These are phyloP conservation scores for Maconellicoccus hirsutus DNA, from an alignment of 1,140 invertebrate species.

Conservation along the genomic window DNA sequence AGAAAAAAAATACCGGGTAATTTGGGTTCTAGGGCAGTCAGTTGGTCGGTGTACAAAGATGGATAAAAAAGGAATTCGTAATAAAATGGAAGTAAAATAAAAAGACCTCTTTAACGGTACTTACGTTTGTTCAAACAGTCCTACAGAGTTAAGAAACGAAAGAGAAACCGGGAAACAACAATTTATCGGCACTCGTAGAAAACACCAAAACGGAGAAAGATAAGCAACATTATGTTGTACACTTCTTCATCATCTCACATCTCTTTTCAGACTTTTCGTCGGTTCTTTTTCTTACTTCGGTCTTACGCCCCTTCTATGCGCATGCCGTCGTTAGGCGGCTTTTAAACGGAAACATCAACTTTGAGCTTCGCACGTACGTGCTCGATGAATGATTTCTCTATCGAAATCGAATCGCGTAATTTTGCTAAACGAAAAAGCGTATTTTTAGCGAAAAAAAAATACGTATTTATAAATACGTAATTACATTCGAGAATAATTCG, in stretches of 20 bases:
- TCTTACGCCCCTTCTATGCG: conserved; percentile 14
- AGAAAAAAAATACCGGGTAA: too few species aligned
- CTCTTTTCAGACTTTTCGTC: conserved; percentile 21
- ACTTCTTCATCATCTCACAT: conserved; percentile 19
- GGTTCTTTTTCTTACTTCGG: conserved; percentile 14
- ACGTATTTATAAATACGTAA: too few species aligned
- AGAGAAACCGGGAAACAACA: conserved; percentile 18
- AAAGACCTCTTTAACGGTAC: conserved; percentile 16
- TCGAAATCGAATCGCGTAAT: too few species aligned
- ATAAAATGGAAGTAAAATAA: conserved; percentile 20
- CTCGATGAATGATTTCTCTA: too few species aligned
- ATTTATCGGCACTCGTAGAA: conserved; percentile 22
- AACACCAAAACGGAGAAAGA: conserved; percentile 18
- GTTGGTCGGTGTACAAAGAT: not conserved
- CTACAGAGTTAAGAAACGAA: conserved; percentile 17
- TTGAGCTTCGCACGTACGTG: too few species aligned
- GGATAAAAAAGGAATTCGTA: conserved; percentile 19
- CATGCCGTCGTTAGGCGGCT: not conserved
- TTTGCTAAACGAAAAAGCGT: too few species aligned
- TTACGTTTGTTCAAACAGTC: conserved; percentile 20
- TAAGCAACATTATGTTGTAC: conserved; percentile 15
- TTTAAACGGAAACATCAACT: not conserved
- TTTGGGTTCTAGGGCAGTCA: not conserved
- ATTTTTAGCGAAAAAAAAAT: too few species aligned
- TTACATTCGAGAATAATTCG: too few species aligned